Percentiles rank a stretch among this genome's conserved stretches.
Evolutionary conservation across 1,140 invertebrate genomes (phyloP).

Genomic region (Diorhabda elongata): DNA sequence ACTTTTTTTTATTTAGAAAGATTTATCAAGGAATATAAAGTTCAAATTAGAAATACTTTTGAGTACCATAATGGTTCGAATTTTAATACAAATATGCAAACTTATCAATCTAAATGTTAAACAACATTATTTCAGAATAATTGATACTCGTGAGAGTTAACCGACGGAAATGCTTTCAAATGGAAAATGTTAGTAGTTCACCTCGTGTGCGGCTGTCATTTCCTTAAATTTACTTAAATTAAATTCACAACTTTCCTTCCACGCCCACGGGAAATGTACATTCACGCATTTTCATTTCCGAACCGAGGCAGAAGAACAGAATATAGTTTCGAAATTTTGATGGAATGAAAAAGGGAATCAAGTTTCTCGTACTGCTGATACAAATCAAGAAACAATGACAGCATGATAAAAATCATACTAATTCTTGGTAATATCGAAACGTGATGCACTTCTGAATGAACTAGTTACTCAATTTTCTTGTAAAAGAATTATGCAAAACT

Average conservation of each 20-base stretch:
- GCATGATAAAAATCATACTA: too few species aligned
- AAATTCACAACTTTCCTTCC: constrained; percentile 4
- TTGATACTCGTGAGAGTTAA: neutral
- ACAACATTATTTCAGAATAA: neutral
- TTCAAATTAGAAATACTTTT: too few species aligned
- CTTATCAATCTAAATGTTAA: neutral
- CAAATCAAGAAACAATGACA: too few species aligned
- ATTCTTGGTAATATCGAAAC: too few species aligned
- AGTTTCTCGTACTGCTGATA: too few species aligned
- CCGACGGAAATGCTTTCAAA: constrained; percentile 5
- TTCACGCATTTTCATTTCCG: constrained; percentile 16
- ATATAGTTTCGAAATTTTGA: neutral
- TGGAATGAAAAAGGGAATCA: neutral
- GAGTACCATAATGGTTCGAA: too few species aligned
- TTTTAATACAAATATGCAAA: too few species aligned
- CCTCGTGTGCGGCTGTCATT: constrained; percentile 11
- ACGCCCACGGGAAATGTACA: constrained; percentile 18
- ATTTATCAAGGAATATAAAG: too few species aligned
- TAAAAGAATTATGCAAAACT: too few species aligned
- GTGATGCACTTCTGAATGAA: too few species aligned
- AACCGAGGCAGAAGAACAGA: neutral
- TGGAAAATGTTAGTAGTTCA: constrained; percentile 10
- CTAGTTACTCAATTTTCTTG: too few species aligned
- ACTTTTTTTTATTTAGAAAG: too few species aligned
- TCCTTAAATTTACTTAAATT: constrained; percentile 18